A percentile compares a stretch with the other conserved stretches of the same genome.
Conservation (phyloP, 2,113 vertebrate genomes). For the Chionodraco myersi region DNA sequence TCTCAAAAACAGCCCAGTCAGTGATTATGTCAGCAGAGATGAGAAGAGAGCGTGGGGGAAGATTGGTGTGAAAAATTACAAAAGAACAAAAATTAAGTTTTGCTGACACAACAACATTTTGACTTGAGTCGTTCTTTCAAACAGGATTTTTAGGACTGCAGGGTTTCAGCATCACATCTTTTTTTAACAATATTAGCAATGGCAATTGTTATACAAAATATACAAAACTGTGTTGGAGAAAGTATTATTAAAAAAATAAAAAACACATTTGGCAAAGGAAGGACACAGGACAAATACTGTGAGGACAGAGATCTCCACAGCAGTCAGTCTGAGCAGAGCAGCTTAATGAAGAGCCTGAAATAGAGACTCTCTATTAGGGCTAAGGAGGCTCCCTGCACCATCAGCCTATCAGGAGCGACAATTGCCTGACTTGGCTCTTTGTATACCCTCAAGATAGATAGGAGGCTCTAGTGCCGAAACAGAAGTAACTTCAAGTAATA, state of each 20-base stretch:
- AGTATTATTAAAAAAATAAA: background rate
- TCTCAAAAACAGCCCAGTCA: conserved; percentile 48
- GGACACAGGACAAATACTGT: conserved; percentile 27
- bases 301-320: conserved; percentile 58
- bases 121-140: conserved; percentile 14
- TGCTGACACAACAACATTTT: conserved; percentile 32
- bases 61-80: conserved; percentile 26
- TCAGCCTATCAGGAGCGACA: conserved; percentile 55
- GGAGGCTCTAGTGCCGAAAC: conserved; percentile 21
- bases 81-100: conserved; percentile 14
- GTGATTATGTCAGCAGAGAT: conserved; percentile 41
- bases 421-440: conserved; percentile 61
- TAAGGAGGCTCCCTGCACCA: conserved; percentile 51
- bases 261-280: conserved; percentile 25
- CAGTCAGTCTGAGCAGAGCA: conserved; percentile 60
- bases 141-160: background rate
- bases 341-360: conserved; percentile 78
- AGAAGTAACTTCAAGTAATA: conserved; percentile 14
- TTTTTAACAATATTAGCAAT: background rate
- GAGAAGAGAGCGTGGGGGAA: conserved; percentile 13
- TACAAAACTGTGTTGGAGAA: background rate
- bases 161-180: background rate
- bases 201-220: background rate
- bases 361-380: conserved; percentile 71
- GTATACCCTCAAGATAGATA: conserved; percentile 52